These are phyloP conservation scores for Pongo abelii DNA, from an alignment of 2,113 vertebrate species.

Conservation along the genomic window DNA sequence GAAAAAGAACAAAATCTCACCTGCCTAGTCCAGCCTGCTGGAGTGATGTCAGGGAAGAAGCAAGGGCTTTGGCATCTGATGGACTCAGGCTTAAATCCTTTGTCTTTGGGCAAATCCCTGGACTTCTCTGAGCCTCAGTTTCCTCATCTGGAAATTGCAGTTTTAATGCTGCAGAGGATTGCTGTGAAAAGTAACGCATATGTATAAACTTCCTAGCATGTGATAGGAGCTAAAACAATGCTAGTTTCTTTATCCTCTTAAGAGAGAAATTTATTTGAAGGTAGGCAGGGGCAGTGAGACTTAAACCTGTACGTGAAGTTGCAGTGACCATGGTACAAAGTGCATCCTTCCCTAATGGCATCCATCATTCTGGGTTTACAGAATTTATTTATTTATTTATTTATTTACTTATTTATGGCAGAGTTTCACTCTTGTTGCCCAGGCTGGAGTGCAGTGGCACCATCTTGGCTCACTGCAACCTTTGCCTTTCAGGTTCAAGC, in stretches of 20 bases:
- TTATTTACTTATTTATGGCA: background rate
- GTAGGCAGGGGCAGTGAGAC: background rate
- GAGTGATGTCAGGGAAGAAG: background rate
- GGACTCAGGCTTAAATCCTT: background rate
- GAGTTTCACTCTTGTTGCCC: too few relatives aligned
- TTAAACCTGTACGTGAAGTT: background rate
- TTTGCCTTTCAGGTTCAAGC: too few relatives aligned
- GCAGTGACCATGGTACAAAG: slow-evolving; percentile 17
- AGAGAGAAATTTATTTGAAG: background rate
- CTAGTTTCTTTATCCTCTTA: background rate
- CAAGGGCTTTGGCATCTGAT: background rate
- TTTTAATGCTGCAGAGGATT: background rate
- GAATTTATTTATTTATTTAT: background rate
- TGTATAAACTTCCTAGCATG: background rate
- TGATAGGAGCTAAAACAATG: background rate
- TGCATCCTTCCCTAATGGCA: slow-evolving; percentile 41
- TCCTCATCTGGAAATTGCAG: background rate
- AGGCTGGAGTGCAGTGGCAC: too few relatives aligned
- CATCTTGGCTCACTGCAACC: too few relatives aligned
- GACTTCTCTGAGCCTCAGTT: background rate
- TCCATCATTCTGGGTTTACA: slow-evolving; percentile 40
- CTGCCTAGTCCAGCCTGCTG: too few relatives aligned
- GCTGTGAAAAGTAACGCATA: background rate
- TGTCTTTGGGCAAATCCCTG: background rate
- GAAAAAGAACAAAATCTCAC: background rate